Base-by-base conservation (phyloP, 2,888 invertebrate species). In the Ennomos erosarius region DNA sequence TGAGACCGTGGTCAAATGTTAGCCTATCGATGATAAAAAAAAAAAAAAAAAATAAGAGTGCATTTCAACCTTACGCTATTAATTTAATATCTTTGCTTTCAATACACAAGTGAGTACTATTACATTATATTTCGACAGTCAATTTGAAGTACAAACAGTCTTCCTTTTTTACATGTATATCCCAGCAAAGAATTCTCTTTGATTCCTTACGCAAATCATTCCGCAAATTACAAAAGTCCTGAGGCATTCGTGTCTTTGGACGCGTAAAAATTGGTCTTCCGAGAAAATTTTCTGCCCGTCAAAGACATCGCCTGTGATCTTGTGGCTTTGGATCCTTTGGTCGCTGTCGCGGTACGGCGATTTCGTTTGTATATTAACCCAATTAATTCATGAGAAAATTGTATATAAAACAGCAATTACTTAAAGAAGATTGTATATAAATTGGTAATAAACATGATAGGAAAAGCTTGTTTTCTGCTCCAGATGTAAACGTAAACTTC, bases 201-300 rank as follows among this genome's bases (percentile, higher is more conserved):
- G 53, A 59, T 59, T 73, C 68, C 50, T 65, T 56, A 67, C 58
- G 65, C 50, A 65, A 71, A 67, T 74, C 67, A 74, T 68, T 68
- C 67, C 62, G 62, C 64, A 70, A 75, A 68, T 67, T 66, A 60
- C 62, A 52, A 53, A 65, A 67, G 63, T 55, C 62, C 52, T 57
- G 11, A 13, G 40, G 59, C 40, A 64, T 71, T 74, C 64, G 59
- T 62, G 70, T 68, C 55, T 57, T 52, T 45, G 62, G 65, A 59
- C 49, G 73, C 74, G 72, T 71, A 72, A 68, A 73, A 74, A 75
- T 72, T 68, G 70, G 68, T 69, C 55, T 60, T 56, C 56, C 62
- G 62, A 65, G 44, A 60, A 62, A 64, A 65, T 66, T 55, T 59
- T 58, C 60, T 64, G 37, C 12, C 46, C 50, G 48, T 62, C 64